Evolutionary conservation across 2,797 vertebrate genomes (phyloP).

Genomic region (Harpagifer antarcticus): DNA sequence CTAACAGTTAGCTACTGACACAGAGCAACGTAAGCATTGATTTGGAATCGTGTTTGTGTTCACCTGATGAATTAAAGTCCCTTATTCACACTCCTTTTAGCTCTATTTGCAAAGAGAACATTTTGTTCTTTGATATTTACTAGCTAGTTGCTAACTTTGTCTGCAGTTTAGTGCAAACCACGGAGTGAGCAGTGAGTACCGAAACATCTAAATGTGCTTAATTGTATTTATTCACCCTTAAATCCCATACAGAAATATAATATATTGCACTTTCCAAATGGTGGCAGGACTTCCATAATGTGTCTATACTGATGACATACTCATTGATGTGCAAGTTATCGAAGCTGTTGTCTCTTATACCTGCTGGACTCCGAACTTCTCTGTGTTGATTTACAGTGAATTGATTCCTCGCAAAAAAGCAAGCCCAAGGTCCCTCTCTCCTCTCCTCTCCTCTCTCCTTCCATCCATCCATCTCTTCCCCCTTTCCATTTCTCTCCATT

Average conservation of each 20-base stretch:
- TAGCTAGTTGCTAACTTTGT: not conserved
- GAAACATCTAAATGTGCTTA: not conserved
- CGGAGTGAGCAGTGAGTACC: too few relatives aligned
- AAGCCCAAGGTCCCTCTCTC: slow-evolving; percentile 56
- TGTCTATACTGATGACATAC: too few relatives aligned
- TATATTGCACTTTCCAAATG: too few relatives aligned
- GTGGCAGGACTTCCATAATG: too few relatives aligned
- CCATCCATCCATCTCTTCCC: not conserved
- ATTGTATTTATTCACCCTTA: too few relatives aligned
- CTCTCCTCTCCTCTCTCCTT: slow-evolving; percentile 9
- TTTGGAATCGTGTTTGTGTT: not conserved
- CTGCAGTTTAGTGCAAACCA: not conserved
- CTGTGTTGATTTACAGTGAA: slow-evolving; percentile 9
- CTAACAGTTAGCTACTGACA: not conserved
- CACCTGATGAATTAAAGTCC: not conserved
- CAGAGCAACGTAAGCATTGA: not conserved
- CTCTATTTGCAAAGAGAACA: too few relatives aligned
- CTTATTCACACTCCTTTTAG: not conserved
- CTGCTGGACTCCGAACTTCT: slow-evolving; percentile 19
- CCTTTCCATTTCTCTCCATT: slow-evolving; percentile 25
- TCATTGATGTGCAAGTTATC: not conserved
- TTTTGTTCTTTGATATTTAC: not conserved
- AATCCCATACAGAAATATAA: too few relatives aligned
- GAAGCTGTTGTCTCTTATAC: slow-evolving; percentile 1
- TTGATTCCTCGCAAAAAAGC: slow-evolving; percentile 38